A percentile compares a stretch with the other conserved stretches of the same genome.
Conservation (phyloP, 1,140 invertebrate genomes). For the Melipona quadrifasciata region DNA sequence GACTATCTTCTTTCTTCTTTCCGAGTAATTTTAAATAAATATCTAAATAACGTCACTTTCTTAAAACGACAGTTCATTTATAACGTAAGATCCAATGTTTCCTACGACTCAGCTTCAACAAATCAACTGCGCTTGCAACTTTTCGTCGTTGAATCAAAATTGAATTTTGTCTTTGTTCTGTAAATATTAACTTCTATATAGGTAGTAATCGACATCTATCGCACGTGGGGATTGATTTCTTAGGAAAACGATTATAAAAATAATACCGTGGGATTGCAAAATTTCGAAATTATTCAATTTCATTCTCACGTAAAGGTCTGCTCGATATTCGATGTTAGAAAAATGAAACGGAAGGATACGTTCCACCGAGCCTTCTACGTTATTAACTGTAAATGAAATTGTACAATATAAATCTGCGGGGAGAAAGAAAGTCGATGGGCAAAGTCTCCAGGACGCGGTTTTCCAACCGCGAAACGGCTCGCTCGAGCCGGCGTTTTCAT, state of each 20-base stretch:
- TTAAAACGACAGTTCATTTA: too few relatives aligned
- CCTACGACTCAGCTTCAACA: too few relatives aligned
- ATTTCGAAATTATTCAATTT: not conserved
- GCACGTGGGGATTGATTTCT: not conserved
- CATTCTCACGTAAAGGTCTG: not conserved
- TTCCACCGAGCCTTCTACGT: not conserved
- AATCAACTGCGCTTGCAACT: too few relatives aligned
- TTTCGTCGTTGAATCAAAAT: too few relatives aligned
- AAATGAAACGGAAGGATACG: not conserved
- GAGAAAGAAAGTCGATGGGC: slow-evolving; percentile 7
- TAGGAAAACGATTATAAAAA: not conserved
- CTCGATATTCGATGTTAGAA: not conserved
- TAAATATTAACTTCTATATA: too few relatives aligned
- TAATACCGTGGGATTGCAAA: not conserved
- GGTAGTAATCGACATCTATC: not conserved
- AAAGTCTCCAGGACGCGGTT: not conserved
- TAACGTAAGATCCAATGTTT: not conserved
- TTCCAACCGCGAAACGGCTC: not conserved
- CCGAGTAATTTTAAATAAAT: not conserved
- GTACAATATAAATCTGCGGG: not conserved
- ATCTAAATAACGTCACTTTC: not conserved
- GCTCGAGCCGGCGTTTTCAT: not conserved
- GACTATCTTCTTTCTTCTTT: not conserved
- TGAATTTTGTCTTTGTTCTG: too few relatives aligned
- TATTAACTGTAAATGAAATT: slow-evolving; percentile 16